Conservation (phyloP, 2,888 invertebrate genomes). For the Isoperla grammatica region DNA sequence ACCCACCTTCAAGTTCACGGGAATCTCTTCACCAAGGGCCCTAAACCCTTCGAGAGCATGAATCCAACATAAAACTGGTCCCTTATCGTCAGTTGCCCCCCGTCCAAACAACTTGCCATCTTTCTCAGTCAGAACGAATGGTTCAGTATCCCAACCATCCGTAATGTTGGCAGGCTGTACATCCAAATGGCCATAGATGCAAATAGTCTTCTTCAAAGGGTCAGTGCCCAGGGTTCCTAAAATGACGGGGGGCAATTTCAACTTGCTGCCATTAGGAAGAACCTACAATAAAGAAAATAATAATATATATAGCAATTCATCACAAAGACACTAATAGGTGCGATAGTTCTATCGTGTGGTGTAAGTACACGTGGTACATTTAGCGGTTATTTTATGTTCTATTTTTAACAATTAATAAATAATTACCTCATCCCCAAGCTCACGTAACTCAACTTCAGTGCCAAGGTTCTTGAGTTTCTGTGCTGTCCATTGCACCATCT, state of each 20-base stretch:
- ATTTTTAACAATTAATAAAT: background rate
- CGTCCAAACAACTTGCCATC: conserved; percentile 87
- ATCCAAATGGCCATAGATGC: conserved; percentile 96
- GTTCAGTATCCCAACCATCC: conserved; percentile 95
- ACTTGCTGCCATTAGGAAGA: conserved; percentile 61
- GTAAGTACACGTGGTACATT: background rate
- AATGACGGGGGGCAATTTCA: conserved; percentile 81
- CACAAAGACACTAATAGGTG: background rate
- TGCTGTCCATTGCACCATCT: conserved; percentile 82
- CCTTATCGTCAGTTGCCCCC: conserved; percentile 92
- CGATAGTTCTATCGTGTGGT: too few species aligned
- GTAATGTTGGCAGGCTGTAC: conserved; percentile 91
- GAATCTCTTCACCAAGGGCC: conserved; percentile 58
- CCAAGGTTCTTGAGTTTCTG: conserved; percentile 64
- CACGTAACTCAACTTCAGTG: conserved; percentile 62
- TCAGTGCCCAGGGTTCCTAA: conserved; percentile 76
- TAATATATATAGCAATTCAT: too few species aligned
- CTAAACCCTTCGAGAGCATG: conserved; percentile 88
- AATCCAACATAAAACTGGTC: conserved; percentile 92
- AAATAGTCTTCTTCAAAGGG: conserved; percentile 82
- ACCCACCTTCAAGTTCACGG: conserved; percentile 55
- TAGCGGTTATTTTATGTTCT: too few species aligned
- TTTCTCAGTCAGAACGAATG: conserved; percentile 82
- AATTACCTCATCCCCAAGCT: conserved; percentile 64
- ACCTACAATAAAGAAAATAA: conserved; percentile 38